phyloP scores from a whole-genome alignment of 1,140 invertebrate genomes.

The Pectinophora gossypiella region DNA sequence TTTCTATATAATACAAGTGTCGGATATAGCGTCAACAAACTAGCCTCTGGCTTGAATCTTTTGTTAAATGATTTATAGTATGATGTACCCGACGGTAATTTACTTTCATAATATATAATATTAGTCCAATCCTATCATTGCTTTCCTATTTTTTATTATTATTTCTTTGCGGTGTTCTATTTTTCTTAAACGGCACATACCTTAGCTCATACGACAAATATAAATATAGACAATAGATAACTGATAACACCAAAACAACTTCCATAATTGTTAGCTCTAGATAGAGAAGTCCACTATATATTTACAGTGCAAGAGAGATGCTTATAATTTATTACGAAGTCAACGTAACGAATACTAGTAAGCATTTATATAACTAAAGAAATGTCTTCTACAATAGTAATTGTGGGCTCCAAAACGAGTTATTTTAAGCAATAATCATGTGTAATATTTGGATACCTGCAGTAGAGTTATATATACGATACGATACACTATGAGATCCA shows the following conservation, averaged over 20 bases:
- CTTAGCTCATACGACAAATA: neutral
- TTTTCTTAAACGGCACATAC: neutral
- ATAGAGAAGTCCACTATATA: too few relatives aligned
- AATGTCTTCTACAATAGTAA: neutral
- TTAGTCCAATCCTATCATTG: too few relatives aligned
- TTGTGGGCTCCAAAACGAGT: neutral
- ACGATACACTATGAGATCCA: constrained; percentile 21
- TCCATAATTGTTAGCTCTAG: too few relatives aligned
- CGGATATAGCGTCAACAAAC: too few relatives aligned
- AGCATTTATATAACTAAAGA: neutral
- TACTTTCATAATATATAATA: too few relatives aligned
- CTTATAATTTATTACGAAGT: neutral
- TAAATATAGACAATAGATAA: neutral
- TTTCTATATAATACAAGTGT: too few relatives aligned
- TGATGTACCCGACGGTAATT: too few relatives aligned
- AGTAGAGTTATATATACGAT: constrained; percentile 2
- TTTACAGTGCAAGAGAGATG: neutral
- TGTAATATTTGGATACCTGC: neutral
- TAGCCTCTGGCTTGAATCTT: too few relatives aligned
- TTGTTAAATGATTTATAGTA: too few relatives aligned
- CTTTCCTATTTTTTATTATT: neutral
- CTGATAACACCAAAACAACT: too few relatives aligned
- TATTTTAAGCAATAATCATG: neutral
- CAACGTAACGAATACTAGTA: neutral
- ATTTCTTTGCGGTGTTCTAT: neutral